Evolutionary conservation across 1,140 invertebrate species (phyloP), one percentile per base, ranked within the genome.

Genomic region (Heliconius nattereri): DNA sequence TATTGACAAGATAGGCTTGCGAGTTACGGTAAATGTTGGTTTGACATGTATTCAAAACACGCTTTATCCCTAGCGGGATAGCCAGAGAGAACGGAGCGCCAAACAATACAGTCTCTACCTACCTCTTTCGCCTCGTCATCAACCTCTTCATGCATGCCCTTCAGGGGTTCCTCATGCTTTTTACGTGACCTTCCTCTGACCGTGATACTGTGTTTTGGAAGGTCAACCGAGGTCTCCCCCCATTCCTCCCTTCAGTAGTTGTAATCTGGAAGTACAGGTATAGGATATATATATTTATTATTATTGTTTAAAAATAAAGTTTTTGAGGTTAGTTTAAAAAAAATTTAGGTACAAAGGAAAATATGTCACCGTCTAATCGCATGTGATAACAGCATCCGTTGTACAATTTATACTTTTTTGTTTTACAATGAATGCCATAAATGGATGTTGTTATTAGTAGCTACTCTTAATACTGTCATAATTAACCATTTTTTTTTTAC

Each of bases 321-420:
- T 60, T 23, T 20, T 23, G 2, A 23, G 7, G n/a, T 26, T 60
- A 23, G 9, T 2, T 60, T 16, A 16, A 66, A 29, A n/a, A 26
- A 66, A 13, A 7, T 35, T 0, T 32, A 32, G 11, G 26, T 66
- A 16, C 13, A 66, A 66, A 66, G 23, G 54, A 66, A 66, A 26
- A 26, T 66, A 66, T 66, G 60, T 66, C 23, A 57, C 54, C n/a
- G n/a, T 23, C 54, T 57, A 57, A 57, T 57, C n/a, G 16, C 60
- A 7, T 23, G 60, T 66, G 60, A 66, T 66, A 66, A 29, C 60
- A 66, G 60, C 60, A 66, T 66, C 60, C 60, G 60, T 66, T 66
- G 60, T 29, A 16, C 16, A 66, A 66, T 2, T 66, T 13, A 3
- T 66, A 29, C 3, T 66, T 66, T 32, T 57, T 66, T 26, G 54